Evolutionary conservation across 1,140 invertebrate genomes (phyloP), one percentile per base, ranked within the genome.

Genomic region (Ctenoplectra terminalis): DNA sequence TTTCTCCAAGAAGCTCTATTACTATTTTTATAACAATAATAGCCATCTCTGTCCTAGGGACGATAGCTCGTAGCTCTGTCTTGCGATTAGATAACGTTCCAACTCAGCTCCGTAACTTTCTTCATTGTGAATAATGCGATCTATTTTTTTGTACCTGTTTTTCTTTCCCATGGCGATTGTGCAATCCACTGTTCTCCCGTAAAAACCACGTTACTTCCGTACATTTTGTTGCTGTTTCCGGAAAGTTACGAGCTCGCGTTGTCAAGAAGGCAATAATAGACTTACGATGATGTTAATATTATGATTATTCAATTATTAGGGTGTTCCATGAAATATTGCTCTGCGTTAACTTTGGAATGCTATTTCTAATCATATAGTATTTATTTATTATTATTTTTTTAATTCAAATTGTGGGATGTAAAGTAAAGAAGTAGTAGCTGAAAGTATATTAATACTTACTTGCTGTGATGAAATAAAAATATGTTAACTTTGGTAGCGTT

Each of bases 21-120:
- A 79, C 77, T 79, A 79, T 79, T 79, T 79, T 80, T 80, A 52
- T 80, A 73, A 78, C 23, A 17, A 71, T 60, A 7, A 72, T 63
- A 50, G 69, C 29, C 23, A 37, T 78, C 11, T 9, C 54, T 31
- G 17, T 54, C 50, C 76, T n/a, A 13, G 29, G 17, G 43, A 60
- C 52, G 17, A 69, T 34, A 31, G 64, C 46, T 34, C 6, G 15
- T 50, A 54, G 64, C 64, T 52, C 29, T 15, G 60, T 70, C 15
- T 29, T 17, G 7, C 58, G 58, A 73, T 80, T 80, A 63, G 60
- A 73, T 73, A 80, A 80, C 77, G 23, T 20, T n/a, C 29, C 75
- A n/a, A 20, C 29, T 8, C n/a, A 2, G 23, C 7, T 23, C 46
- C 56, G 34, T 43, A 26, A 80, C 77, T 73, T 80, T 80, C 77